A percentile compares a stretch with the other conserved stretches of the same genome.
phyloP scores from a whole-genome alignment of 2,797 vertebrate species.

The Coracias cyanogaster region DNA sequence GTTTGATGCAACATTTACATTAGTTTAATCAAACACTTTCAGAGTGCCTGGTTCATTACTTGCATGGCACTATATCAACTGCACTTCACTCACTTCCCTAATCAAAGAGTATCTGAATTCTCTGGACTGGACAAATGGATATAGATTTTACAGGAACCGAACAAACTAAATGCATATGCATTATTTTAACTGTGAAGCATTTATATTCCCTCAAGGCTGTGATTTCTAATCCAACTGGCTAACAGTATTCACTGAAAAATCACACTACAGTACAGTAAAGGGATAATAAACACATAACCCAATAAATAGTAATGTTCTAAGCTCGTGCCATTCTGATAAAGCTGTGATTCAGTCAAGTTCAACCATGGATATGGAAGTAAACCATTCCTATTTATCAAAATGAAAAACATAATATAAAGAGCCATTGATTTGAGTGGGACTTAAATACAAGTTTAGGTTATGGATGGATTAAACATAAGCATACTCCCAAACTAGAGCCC shows the following conservation, averaged over 20 bases:
- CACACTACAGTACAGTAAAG: slow-evolving; percentile 22
- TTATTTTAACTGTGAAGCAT: slow-evolving; percentile 58
- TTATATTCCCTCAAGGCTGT: slow-evolving; percentile 44
- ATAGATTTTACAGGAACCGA: slow-evolving; percentile 63
- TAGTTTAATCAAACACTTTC: slow-evolving; percentile 69
- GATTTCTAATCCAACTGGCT: slow-evolving; percentile 47
- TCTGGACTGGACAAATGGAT: slow-evolving; percentile 57
- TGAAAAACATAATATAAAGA: slow-evolving; percentile 1
- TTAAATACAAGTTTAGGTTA: slow-evolving; percentile 8
- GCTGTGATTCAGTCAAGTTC: slow-evolving; percentile 17
- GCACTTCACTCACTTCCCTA: slow-evolving; percentile 62
- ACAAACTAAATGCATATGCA: slow-evolving; percentile 50
- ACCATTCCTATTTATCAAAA: neutral
- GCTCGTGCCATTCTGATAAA: neutral
- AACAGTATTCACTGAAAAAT: slow-evolving; percentile 50
- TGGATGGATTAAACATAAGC: slow-evolving; percentile 10
- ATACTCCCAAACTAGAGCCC: neutral
- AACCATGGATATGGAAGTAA: neutral
- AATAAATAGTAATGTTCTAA: slow-evolving; percentile 17
- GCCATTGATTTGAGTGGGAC: neutral
- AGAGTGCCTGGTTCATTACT: slow-evolving; percentile 47
- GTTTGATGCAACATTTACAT: slow-evolving; percentile 71
- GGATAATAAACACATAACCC: slow-evolving; percentile 52
- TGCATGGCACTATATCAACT: slow-evolving; percentile 55
- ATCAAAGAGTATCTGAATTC: slow-evolving; percentile 50